Evolutionary conservation across 2,113 vertebrate genomes (phyloP).

Genomic region (Ciconia maguari): DNA sequence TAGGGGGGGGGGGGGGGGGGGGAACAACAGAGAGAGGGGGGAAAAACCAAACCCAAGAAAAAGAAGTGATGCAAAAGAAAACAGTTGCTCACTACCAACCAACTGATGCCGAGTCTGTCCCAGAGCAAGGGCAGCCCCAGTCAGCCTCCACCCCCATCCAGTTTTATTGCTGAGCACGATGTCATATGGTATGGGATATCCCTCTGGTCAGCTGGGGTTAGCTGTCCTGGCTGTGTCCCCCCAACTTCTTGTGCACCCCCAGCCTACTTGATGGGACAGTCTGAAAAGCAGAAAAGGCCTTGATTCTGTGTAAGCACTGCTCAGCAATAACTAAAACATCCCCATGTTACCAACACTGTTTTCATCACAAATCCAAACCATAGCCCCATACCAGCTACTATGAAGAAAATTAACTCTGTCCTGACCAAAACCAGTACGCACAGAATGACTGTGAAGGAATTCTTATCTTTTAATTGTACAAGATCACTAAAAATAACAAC

Average conservation of each 20-base stretch:
- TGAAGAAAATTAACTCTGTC: background rate
- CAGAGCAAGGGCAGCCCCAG: background rate
- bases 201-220: background rate
- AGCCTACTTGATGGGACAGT: background rate
- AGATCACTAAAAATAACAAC: background rate
- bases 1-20: no score
- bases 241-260: background rate
- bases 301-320: background rate
- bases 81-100: background rate
- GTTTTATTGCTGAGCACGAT: background rate
- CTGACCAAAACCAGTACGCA: background rate
- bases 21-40: background rate
- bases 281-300: background rate
- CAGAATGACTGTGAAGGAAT: background rate
- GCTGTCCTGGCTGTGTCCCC: background rate
- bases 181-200: no score
- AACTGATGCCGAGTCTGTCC: background rate
- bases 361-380: background rate
- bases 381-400: background rate
- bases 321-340: background rate
- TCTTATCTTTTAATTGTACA: background rate
- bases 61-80: background rate
- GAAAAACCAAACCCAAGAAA: background rate
- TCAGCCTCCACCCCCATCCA: background rate
- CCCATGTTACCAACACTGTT: background rate